Evolutionary conservation across 2,888 invertebrate species (phyloP).

Genomic region (Nectonema munidae): DNA sequence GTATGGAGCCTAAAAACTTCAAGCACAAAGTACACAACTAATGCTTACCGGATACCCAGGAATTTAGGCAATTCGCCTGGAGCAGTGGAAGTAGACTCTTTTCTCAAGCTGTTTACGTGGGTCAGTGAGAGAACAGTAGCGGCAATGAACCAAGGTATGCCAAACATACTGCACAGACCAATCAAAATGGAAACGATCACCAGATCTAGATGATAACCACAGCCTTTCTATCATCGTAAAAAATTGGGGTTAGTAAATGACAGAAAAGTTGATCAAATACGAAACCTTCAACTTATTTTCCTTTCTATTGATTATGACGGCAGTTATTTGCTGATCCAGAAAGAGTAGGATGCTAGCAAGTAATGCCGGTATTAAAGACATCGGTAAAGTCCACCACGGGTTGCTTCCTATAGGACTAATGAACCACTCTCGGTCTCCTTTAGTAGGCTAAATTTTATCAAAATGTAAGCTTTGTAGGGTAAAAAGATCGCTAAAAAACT

Average conservation of each 20-base stretch:
- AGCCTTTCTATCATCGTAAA: constrained; percentile 36
- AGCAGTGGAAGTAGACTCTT: constrained; percentile 75
- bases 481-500: constrained; percentile 10
- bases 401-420: constrained; percentile 27
- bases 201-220: constrained; percentile 74
- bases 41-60: constrained; percentile 39
- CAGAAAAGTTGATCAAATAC: neutral
- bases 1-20: no score
- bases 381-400: constrained; percentile 46
- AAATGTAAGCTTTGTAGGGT: neutral
- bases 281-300: constrained; percentile 67
- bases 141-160: constrained; percentile 47
- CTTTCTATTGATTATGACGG: constrained; percentile 84
- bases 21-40: neutral
- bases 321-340: constrained; percentile 98
- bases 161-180: constrained; percentile 55
- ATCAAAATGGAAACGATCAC: constrained; percentile 57
- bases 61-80: constrained; percentile 88
- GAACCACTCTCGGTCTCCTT: constrained; percentile 21
- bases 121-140: constrained; percentile 87
- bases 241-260: neutral
- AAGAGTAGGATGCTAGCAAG: constrained; percentile 82
- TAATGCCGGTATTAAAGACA: constrained; percentile 58
- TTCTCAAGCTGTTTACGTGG: constrained; percentile 70
- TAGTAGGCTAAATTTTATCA: constrained; percentile 16